Evolutionary conservation across 2,888 invertebrate species (phyloP), one percentile per base, ranked within the genome.

Genomic region (Caenorhabditis becei): DNA sequence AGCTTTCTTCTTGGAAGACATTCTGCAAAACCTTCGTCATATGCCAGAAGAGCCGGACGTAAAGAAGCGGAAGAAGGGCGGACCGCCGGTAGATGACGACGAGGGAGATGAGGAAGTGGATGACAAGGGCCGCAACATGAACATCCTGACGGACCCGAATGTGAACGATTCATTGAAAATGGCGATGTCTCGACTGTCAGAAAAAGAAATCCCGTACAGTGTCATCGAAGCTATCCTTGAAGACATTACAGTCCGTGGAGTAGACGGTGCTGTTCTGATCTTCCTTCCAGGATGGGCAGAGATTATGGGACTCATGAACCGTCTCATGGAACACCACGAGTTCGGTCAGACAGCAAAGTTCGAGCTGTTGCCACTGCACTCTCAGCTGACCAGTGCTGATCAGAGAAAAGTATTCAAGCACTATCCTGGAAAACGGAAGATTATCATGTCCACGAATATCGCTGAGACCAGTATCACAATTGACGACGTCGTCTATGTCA

Each of bases 391-490:
- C 0, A 93, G 97, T 54, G 96, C 96, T 83, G 98, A 98, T 91
- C 98, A 99, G 92, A 94, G 92, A 63, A 94, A 94, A 90, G 97
- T 98, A 11, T 99, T 99, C 91, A 94, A 96, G 16, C 86, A 83
- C 54, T 86, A 80, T 56, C 70, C 65, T 1, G 74, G 62, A 32
- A 67, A 78, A 26, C 58, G 84, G 37, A 84, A 84, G 62, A 95
- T 98, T 70, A 98, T 99, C 89, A 92, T 99, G 18, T 95, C 97
- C 0, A 99, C 99, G 2, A 99, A 99, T 92, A 97, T 99, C 90
- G 98, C 98, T 0, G 99, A 99, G 92, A 96, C 97, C 0, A 97
- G 97, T 7, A 96, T 99, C 86, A 99, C 98, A 0, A 99, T 99
- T 86, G 95, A 99, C 92, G 99, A 99, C 91, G 96, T 99, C 1